Conservation (phyloP, 2,797 vertebrate species). For the Enteromius paludinosus region DNA sequence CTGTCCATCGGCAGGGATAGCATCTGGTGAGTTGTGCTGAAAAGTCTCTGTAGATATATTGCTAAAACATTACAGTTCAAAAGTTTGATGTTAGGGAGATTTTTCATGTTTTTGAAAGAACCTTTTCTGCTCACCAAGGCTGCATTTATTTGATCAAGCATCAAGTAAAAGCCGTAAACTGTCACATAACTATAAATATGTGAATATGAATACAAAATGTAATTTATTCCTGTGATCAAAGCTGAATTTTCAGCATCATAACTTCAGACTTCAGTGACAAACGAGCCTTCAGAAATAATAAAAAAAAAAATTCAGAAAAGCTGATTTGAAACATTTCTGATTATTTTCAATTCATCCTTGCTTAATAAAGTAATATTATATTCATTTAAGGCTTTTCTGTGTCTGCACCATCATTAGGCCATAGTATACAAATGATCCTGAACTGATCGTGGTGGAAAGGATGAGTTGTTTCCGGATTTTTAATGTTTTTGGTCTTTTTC, state of each 20-base stretch:
- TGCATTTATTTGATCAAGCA: neutral
- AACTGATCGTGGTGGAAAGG: too few species aligned
- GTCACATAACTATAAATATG: too few species aligned
- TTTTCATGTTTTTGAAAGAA: neutral
- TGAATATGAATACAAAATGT: too few species aligned
- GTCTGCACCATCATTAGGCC: too few species aligned
- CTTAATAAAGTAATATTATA: too few species aligned
- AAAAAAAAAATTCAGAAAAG: too few species aligned
- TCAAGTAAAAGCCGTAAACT: neutral
- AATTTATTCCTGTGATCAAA: too few species aligned
- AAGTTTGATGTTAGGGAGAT: neutral
- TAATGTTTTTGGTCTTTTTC: too few species aligned
- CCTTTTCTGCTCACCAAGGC: neutral
- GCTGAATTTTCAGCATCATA: neutral
- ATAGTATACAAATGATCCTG: too few species aligned
- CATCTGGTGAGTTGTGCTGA: slow-evolving; percentile 80
- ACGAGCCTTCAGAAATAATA: neutral
- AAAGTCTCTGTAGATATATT: neutral
- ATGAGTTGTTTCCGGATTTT: too few species aligned
- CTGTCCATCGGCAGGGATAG: slow-evolving; percentile 77
- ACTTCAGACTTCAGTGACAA: neutral
- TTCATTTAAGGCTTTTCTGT: too few species aligned
- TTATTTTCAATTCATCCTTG: too few species aligned
- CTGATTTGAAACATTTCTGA: neutral
- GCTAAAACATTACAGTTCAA: neutral